Percentiles rank a stretch among this genome's conserved stretches.
phyloP scores from a whole-genome alignment of 2,888 invertebrate genomes.

The Ypsolopha scabrella region DNA sequence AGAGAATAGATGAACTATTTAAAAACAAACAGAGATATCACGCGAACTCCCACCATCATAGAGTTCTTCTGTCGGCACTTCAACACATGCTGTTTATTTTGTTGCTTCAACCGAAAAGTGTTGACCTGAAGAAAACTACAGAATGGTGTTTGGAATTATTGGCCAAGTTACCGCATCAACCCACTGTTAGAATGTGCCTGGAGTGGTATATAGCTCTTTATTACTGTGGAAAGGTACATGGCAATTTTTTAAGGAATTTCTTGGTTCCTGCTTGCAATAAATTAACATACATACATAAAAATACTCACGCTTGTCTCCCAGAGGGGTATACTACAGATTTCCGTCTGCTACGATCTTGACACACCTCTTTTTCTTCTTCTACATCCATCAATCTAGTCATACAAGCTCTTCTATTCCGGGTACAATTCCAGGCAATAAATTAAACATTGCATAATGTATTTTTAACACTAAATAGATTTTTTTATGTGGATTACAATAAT shows the following conservation, averaged over 20 bases:
- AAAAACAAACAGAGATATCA: constrained; percentile 52
- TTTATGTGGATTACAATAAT: too few species aligned
- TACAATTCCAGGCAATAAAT: not conserved
- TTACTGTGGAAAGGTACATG: constrained; percentile 42
- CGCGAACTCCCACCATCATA: constrained; percentile 46
- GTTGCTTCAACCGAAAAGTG: constrained; percentile 22
- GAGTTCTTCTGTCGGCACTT: constrained; percentile 35
- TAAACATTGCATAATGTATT: too few species aligned
- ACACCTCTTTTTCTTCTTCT: too few species aligned
- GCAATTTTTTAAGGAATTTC: constrained; percentile 3
- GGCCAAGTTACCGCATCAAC: constrained; percentile 48
- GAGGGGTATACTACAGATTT: too few species aligned
- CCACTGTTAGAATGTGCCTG: constrained; percentile 40
- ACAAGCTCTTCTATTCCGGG: too few species aligned
- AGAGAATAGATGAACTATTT: constrained; percentile 35
- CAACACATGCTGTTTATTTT: constrained; percentile 40
- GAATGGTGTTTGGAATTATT: constrained; percentile 42
- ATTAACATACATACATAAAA: not conserved
- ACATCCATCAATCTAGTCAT: too few species aligned
- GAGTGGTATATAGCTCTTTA: constrained; percentile 51
- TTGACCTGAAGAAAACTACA: constrained; percentile 18
- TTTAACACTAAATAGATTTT: too few species aligned
- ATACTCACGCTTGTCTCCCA: too few species aligned
- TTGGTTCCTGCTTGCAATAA: not conserved
- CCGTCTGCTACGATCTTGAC: too few species aligned